A percentile compares a stretch with the other conserved stretches of the same genome.
Conservation (phyloP, 1,140 invertebrate genomes). For the Phthorimaea operculella region DNA sequence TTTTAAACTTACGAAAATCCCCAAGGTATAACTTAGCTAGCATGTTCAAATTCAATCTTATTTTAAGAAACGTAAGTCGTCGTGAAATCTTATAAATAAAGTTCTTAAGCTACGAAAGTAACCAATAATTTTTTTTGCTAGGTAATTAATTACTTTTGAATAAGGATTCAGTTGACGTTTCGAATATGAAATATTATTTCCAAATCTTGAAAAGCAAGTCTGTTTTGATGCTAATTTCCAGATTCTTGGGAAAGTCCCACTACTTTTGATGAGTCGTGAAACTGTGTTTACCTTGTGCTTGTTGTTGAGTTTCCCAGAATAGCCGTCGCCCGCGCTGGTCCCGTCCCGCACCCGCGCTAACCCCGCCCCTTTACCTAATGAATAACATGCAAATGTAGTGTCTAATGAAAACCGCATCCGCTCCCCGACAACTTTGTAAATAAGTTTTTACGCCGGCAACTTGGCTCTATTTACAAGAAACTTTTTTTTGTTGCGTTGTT, state of each 20-base stretch:
- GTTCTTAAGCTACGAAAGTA: no score
- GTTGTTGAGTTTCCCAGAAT: neutral
- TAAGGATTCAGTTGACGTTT: no score
- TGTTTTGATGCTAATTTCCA: neutral
- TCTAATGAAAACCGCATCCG: constrained; percentile 41
- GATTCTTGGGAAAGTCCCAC: neutral
- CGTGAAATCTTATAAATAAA: no score
- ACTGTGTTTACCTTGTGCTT: neutral
- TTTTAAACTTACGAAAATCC: no score
- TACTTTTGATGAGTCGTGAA: neutral
- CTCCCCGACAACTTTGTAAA: neutral
- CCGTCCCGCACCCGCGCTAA: neutral
- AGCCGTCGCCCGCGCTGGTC: neutral
- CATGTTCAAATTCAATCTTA: no score
- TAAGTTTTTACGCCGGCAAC: neutral
- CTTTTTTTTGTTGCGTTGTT: neutral
- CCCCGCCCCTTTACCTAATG: constrained; percentile 29
- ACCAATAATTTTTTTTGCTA: no score
- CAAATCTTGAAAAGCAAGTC: no score
- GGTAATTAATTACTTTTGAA: no score
- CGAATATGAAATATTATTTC: no score
- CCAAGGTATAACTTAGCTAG: no score
- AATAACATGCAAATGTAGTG: constrained; percentile 49
- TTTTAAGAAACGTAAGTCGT: no score
- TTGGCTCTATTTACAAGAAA: neutral